A percentile compares a stretch with the other conserved stretches of the same genome.
Evolutionary conservation across 2,113 vertebrate species (phyloP).

Genomic region (Agapornis roseicollis): DNA sequence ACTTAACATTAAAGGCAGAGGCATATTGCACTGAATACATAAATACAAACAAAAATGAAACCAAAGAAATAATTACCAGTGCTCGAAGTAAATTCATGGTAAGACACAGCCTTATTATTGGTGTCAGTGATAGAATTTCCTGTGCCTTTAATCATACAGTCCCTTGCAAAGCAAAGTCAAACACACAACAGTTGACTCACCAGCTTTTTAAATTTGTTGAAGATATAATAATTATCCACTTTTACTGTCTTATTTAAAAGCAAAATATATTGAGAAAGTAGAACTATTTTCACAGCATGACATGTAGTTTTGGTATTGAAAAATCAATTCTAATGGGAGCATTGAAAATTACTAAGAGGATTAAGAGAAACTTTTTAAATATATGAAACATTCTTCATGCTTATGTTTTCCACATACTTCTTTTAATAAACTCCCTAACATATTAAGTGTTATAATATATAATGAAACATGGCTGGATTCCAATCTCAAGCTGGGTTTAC

Average conservation of each 20-base stretch:
- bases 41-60: not conserved
- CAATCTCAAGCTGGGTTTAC: not conserved
- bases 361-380: not conserved
- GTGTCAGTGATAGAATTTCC: not conserved
- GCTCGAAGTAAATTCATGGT: not conserved
- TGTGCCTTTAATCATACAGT: not conserved
- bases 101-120: not conserved
- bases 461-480: not conserved
- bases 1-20: not conserved
- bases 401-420: not conserved
- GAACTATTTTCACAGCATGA: not conserved
- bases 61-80: not conserved
- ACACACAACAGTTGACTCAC: not conserved
- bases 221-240: slow-evolving; percentile 1
- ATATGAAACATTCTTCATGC: not conserved
- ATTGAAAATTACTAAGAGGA: not conserved
- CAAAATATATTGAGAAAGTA: not conserved
- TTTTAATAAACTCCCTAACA: not conserved
- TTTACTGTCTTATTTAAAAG: slow-evolving; percentile 8
- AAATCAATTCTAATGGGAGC: not conserved
- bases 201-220: not conserved
- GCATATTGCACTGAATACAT: not conserved
- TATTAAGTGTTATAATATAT: not conserved
- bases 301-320: not conserved
- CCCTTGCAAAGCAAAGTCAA: not conserved